phyloP scores from a whole-genome alignment of 2,888 invertebrate genomes.

The Helleia helle region DNA sequence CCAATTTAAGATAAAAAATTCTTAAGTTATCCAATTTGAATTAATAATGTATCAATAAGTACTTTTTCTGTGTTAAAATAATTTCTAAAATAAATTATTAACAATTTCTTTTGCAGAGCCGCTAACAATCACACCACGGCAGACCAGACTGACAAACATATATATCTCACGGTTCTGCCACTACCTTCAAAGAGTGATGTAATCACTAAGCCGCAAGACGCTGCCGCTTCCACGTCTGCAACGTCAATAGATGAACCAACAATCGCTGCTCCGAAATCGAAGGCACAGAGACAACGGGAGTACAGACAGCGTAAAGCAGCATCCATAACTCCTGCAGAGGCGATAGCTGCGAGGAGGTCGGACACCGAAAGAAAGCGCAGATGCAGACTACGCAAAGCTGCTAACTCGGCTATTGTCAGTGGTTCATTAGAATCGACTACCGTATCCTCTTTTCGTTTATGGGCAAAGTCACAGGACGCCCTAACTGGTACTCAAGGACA shows the following conservation, averaged over 20 bases:
- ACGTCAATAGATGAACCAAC: slow-evolving; percentile 18
- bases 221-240: slow-evolving; percentile 16
- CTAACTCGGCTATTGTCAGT: slow-evolving; percentile 24
- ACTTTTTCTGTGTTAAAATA: too few species aligned
- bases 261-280: slow-evolving; percentile 16
- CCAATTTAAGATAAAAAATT: too few species aligned
- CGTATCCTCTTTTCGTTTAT: slow-evolving; percentile 20
- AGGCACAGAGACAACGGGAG: slow-evolving; percentile 28
- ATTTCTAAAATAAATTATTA: too few species aligned
- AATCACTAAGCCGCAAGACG: slow-evolving; percentile 12
- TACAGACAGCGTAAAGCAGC: slow-evolving; percentile 31
- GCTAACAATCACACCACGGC: too few species aligned
- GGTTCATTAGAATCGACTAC: slow-evolving; percentile 20
- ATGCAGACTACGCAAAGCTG: slow-evolving; percentile 27
- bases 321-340: slow-evolving; percentile 28
- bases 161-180: slow-evolving; percentile 4
- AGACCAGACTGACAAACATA: too few species aligned
- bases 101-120: too few species aligned
- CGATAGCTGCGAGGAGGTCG: slow-evolving; percentile 23
- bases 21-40: too few species aligned
- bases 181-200: slow-evolving; percentile 11
- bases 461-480: not conserved
- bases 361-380: slow-evolving; percentile 24
- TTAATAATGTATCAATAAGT: too few species aligned
- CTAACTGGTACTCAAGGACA: slow-evolving; percentile 4